Base-by-base conservation (phyloP, 2,888 invertebrate species). In the Dioctria linearis region DNA sequence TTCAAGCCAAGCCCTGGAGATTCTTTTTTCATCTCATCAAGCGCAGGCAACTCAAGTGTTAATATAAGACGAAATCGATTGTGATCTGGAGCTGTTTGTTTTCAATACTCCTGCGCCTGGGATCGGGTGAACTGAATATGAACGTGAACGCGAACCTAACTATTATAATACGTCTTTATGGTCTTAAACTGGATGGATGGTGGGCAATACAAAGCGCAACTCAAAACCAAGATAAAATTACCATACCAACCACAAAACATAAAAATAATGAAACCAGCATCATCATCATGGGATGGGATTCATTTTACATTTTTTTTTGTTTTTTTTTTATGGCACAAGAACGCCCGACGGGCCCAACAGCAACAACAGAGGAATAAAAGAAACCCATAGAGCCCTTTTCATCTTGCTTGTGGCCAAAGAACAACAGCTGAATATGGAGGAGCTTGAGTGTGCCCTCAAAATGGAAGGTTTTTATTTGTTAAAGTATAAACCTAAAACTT, bases 361-460 rank as follows among this genome's bases (percentile, higher is more conserved):
- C 51, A 51, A 51, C 8, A 51, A 9, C 61, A 37, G 3, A n/a
- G 39, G 61, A 61, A 61, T 5, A 25, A 5, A 61, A 39, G 39
- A 39, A 61, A 25, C 37, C 37, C 61, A 25, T 37, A 37, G 54
- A 61, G 61, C 61, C 61, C 61, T 61, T 61, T 61, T n/a, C 57
- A 57, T 51, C 57, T 73, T 5, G 59, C 57, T 73, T 5, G 59
- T 25, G 25, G 25, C 25, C 25, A 25, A 25, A 25, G 42, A 57
- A 40, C 57, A 57, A 59, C 59, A n/a, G 73, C 73, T 59, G 13
- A 13, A 59, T 57, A 59, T 73, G 73, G 57, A 25, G 25, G 2
- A 73, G 25, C 73, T 73, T 40, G 11, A 73, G 73, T 13, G 43
- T 59, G 73, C 73, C 73, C 59, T 57, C 39, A 59, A 59, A 59